phyloP scores from a whole-genome alignment of 2,113 vertebrate genomes.

The Crotalus horridus region DNA sequence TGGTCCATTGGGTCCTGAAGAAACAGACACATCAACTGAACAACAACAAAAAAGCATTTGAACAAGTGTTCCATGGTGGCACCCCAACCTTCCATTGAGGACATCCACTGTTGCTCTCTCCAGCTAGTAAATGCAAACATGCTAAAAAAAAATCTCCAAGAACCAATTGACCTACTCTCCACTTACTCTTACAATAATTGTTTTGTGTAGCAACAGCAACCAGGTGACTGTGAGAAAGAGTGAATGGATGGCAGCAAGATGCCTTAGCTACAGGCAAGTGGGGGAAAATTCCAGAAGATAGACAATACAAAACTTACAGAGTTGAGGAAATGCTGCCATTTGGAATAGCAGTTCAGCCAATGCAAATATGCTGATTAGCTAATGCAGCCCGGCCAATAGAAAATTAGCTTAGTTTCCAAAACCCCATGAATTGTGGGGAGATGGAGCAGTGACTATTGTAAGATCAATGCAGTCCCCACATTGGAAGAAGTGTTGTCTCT shows the following conservation, averaged over 20 bases:
- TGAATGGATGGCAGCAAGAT: background rate
- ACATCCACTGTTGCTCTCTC: background rate
- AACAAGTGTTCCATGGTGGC: background rate
- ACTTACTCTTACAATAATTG: background rate
- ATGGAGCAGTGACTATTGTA: background rate
- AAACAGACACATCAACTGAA: too few species aligned
- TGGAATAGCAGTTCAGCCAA: background rate
- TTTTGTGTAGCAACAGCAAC: background rate
- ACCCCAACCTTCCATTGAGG: background rate
- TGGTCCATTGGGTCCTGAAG: too few species aligned
- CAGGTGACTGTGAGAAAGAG: background rate
- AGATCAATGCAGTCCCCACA: background rate
- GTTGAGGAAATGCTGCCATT: background rate
- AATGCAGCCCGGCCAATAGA: background rate
- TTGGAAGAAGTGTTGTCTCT: background rate
- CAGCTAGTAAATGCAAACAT: background rate
- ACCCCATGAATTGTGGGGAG: background rate
- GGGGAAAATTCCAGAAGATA: background rate
- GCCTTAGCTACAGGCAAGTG: background rate
- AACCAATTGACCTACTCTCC: background rate
- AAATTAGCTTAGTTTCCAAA: background rate
- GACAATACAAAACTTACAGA: background rate
- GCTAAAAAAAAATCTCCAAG: background rate
- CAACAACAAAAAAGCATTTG: background rate
- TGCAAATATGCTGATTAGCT: background rate